Evolutionary conservation across 2,797 vertebrate species (phyloP), one percentile per base, ranked within the genome.

Genomic region (Mormyrus hasselquistii): DNA sequence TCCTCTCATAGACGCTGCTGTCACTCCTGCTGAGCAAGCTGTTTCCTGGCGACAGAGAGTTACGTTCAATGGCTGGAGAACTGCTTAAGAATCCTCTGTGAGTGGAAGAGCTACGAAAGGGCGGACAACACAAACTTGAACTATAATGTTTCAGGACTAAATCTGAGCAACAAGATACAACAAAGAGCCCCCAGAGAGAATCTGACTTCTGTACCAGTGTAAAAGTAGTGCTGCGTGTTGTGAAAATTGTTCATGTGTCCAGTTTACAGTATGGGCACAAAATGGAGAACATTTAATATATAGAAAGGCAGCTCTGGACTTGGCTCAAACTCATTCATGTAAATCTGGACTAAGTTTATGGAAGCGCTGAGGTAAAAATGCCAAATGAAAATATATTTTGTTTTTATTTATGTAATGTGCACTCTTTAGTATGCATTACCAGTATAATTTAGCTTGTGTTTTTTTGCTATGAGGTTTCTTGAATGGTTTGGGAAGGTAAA

Each of bases 21-120:
- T 94, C 91, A 0, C 94, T 95, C 90, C 90, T 97, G 0, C 79
- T 96, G 2, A 93, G 12, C 87, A 90, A 94, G 79, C 94, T 96
- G 52, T 89, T 96, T 55, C 94, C 95, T 12, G 90, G 88, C 44
- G 94, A 96, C 12, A 88, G 89, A 86, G 93, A 90, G 7, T 89
- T 95, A 2, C 91, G 88, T 88, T 59, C 88, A 87, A 93, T 73
- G 14, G 19, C 85, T 22, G 29, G 16, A 34, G 41, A 76, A 16
- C 52, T 86, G 62, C 85, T 87, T 62, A 69, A 69, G 87, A 87
- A 19, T 79, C 50, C 29, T 86, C 85, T 19, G 14, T 6, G 25
- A 47, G 29, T 87, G 38, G 47, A 49, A 84, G 16, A 44, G 34
- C 34, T 19, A 16, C 34, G 4, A 34, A 69, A 5, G 62, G 34